Base-by-base conservation (phyloP, 2,888 invertebrate species). In the Liposcelis brunnea region DNA sequence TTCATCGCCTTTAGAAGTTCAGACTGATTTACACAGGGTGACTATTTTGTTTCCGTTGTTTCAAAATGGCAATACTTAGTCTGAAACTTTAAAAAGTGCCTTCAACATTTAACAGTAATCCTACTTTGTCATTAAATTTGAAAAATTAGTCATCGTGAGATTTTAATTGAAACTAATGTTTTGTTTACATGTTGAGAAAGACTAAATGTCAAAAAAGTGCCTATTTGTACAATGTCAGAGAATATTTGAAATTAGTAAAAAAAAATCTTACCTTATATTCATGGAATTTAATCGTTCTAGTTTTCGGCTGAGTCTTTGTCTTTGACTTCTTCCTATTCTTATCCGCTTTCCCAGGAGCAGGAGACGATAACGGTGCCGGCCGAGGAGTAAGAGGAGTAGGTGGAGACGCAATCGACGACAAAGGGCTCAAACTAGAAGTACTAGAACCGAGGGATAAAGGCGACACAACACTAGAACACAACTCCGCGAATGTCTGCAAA, bases 281-380 rank as follows among this genome's bases (percentile, higher is more conserved):
- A 64, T 95, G 94, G 65, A 95, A 95, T 67, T 95, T 95, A 56
- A 95, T 93, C 46, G 85, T 84, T 54, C 85, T 74, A 15, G 83
- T 73, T 63, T 89, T 89, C 1, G 84, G 79, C 47, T 77, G 73
- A 18, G 75, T 75, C 63, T 86, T 86, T 34, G 79, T 78, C 61
- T 86, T 86, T 15, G 75, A 75, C 60, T 85, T 85, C 61, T 85
- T 89, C 56, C 74, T 65, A 59, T 81, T 85, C 65, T 75, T 84
- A 65, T 83, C 83, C 54, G 48, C 61, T 59, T 79, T 84, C 48
- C 80, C 82, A 14, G 52, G 40, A 45, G 58, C 52, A 10, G 62
- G 61, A 38, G 59, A 55, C 12, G 60, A 53, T 6, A n/a, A 57
- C 51, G 16, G 59, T 58, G 47, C 58, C 53, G 32, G 59, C 53